Evolutionary conservation across 2,888 invertebrate genomes (phyloP), one percentile per base, ranked within the genome.

Genomic region (Tetrapedia diversipes): DNA sequence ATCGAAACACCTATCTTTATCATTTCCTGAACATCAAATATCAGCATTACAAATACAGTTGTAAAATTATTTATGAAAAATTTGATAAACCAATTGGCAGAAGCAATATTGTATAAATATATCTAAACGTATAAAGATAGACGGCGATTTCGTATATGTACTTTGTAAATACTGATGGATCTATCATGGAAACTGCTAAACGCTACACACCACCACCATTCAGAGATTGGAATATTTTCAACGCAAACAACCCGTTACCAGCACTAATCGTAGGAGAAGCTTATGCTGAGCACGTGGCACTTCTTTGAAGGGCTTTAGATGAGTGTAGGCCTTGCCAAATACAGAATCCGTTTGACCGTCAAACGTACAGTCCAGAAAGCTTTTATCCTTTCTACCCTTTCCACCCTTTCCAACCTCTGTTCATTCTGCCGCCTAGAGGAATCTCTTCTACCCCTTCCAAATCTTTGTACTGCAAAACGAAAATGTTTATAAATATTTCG

Each of bases 341-440:
- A 89, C 89, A 89, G 87, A 80, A 87, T 86, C 80, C 86, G 88
- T 89, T 87, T 88, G 88, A 86, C 87, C 86, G 87, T 89, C 89
- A 86, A 87, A 88, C 88, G 89, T 83, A 81, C 73, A 82, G 85
- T 84, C 81, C 78, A 81, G 86, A 87, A 87, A 87, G 87, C 86
- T 89, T 90, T 90, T 89, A 89, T 88, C 83, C 84, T 85, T 85
- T 81, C 84, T 78, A 83, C 86, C 86, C 87, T 88, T 85, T 80
- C 77, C 68, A 78, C 81, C 80, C 77, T 70, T 68, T 70, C 70
- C n/a, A 63, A 29, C n/a, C n/a, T 88, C 86, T 83, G 85, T 86
- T 87, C 87, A 79, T 81, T 80, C 84, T 78, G 80, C 82, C 71
- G 84, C 85, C 80, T 80, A 82, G 83, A 84, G 82, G 83, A 84